Percentiles rank a stretch among this genome's conserved stretches.
These are phyloP conservation scores for Clistopyga incitator DNA, from an alignment of 2,888 invertebrate genomes.

Conservation along the genomic window DNA sequence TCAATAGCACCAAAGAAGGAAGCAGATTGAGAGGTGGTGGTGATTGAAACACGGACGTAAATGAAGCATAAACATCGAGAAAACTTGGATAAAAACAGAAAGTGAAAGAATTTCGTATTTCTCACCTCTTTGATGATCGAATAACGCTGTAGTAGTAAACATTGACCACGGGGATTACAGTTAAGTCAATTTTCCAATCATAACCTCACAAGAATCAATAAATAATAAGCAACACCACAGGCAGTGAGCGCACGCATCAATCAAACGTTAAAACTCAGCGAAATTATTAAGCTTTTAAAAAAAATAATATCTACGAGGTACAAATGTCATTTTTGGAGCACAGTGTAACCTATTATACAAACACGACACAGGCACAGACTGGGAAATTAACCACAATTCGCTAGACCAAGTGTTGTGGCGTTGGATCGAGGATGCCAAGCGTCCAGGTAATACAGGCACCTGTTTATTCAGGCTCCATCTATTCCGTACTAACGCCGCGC, in stretches of 20 bases:
- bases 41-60: slow-evolving; percentile 21
- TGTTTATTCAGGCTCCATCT: slow-evolving; percentile 38
- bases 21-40: slow-evolving; percentile 29
- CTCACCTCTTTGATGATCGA: slow-evolving; percentile 74
- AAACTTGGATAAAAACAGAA: neutral
- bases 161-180: slow-evolving; percentile 74
- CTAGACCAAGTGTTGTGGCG: slow-evolving; percentile 57
- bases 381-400: slow-evolving; percentile 69
- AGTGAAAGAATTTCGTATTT: neutral
- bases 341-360: slow-evolving; percentile 83
- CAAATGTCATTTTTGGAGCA: slow-evolving; percentile 82
- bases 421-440: slow-evolving; percentile 42
- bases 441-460: slow-evolving; percentile 19
- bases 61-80: neutral
- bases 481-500: slow-evolving; percentile 2
- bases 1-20: slow-evolving; percentile 49
- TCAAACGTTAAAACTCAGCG: slow-evolving; percentile 56
- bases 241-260: slow-evolving; percentile 69
- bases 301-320: slow-evolving; percentile 78
- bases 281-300: slow-evolving; percentile 71
- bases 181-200: slow-evolving; percentile 76
- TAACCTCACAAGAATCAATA: slow-evolving; percentile 79
- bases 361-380: slow-evolving; percentile 81
- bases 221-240: slow-evolving; percentile 72
- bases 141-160: slow-evolving; percentile 74